phyloP scores from a whole-genome alignment of 2,888 invertebrate genomes.

The Charanyca ferruginea region DNA sequence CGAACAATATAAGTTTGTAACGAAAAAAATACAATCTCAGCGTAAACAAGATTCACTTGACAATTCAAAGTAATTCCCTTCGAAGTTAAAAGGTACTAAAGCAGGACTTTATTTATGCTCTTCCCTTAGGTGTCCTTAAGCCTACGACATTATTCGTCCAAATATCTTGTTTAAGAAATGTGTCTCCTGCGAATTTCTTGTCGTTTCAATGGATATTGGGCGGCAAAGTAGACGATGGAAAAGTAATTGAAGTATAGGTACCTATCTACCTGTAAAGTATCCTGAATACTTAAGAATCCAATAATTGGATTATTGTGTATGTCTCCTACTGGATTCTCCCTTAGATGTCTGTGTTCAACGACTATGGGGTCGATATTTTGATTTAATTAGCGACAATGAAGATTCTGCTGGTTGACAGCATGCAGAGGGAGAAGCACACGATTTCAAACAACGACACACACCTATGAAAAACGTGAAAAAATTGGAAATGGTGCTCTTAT shows the following conservation, averaged over 20 bases:
- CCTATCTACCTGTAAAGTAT: neutral
- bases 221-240: conserved; percentile 52
- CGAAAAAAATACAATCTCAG: conserved; percentile 37
- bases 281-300: neutral
- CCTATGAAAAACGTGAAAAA: too few species aligned
- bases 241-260: conserved; percentile 28
- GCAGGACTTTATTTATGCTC: conserved; percentile 55
- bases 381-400: too few species aligned
- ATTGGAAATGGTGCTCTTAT: too few species aligned
- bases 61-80: conserved; percentile 55
- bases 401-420: too few species aligned
- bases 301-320: conserved; percentile 7
- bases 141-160: conserved; percentile 65
- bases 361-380: too few species aligned
- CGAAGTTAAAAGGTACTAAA: conserved; percentile 61
- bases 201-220: conserved; percentile 70
- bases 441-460: too few species aligned
- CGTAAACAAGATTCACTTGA: conserved; percentile 59
- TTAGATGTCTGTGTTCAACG: neutral
- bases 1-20: conserved; percentile 40
- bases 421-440: too few species aligned
- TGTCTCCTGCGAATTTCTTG: conserved; percentile 68
- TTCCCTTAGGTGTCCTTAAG: conserved; percentile 58
- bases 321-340: neutral
- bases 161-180: conserved; percentile 72